Conservation (phyloP, 2,797 vertebrate genomes). For the Philypnodon macrostomus region DNA sequence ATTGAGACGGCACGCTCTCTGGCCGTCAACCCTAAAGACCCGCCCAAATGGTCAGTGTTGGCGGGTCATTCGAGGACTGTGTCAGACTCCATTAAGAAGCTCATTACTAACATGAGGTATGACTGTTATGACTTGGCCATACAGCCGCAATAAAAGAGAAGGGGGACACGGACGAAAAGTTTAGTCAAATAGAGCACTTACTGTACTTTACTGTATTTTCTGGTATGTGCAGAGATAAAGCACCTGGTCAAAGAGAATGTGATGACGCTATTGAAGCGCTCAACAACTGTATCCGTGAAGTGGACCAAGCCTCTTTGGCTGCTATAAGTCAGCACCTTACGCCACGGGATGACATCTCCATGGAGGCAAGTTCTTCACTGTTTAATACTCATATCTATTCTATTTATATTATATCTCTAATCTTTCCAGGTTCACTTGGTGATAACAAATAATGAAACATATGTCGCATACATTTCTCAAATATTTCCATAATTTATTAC, state of each 20-base stretch:
- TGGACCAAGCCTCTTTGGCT: conserved; percentile 94
- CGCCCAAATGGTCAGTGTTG: conserved; percentile 93
- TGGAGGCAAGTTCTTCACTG: conserved; percentile 80
- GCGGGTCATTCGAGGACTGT: conserved; percentile 94
- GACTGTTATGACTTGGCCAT: neutral
- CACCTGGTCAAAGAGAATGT: conserved; percentile 94
- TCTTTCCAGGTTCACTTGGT: too few relatives aligned
- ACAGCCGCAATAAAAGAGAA: too few relatives aligned
- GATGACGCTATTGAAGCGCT: conserved; percentile 92
- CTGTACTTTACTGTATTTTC: neutral
- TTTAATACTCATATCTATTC: too few relatives aligned
- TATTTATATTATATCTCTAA: too few relatives aligned
- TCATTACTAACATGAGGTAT: conserved; percentile 98
- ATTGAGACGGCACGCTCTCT: conserved; percentile 95
- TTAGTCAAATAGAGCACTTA: neutral
- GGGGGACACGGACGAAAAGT: too few relatives aligned
- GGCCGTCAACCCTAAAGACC: conserved; percentile 96
- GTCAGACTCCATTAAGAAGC: conserved; percentile 98
- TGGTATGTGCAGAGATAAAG: conserved; percentile 85
- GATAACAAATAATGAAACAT: too few relatives aligned
- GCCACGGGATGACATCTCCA: conserved; percentile 93
- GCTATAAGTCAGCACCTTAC: conserved; percentile 94
- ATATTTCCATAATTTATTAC: too few relatives aligned
- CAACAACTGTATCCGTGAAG: conserved; percentile 90
- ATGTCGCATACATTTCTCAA: too few relatives aligned